A percentile compares a stretch with the other conserved stretches of the same genome.
Evolutionary conservation across 2,888 invertebrate species (phyloP).

Genomic region (Troides aeacus): DNA sequence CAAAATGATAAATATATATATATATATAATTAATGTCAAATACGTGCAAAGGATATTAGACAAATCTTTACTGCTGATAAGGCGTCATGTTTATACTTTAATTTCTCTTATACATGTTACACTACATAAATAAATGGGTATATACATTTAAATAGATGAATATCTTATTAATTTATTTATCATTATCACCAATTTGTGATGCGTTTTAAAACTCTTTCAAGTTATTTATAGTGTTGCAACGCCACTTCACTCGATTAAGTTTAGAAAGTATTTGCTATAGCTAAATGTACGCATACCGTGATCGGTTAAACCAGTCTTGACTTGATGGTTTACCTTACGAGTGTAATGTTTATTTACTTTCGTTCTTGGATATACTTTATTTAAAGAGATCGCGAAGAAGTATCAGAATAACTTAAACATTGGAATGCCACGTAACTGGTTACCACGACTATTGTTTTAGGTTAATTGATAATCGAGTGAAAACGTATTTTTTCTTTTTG

Average conservation of each 20-base stretch:
- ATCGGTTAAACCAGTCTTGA: constrained; percentile 42
- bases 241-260: constrained; percentile 33
- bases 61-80: too few species aligned
- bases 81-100: too few species aligned
- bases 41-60: too few species aligned
- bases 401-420: constrained; percentile 23
- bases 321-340: constrained; percentile 67
- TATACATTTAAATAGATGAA: background rate
- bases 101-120: too few species aligned
- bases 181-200: background rate
- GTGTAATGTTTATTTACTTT: constrained; percentile 74
- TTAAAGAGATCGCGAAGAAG: constrained; percentile 48
- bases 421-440: constrained; percentile 14
- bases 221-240: constrained; percentile 22
- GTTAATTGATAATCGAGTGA: constrained; percentile 4
- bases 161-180: background rate
- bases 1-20: too few species aligned
- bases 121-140: background rate
- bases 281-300: constrained; percentile 50
- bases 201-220: constrained; percentile 6
- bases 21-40: too few species aligned
- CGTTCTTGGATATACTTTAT: constrained; percentile 48
- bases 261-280: constrained; percentile 58
- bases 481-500: background rate
- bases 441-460: constrained; percentile 9